phyloP scores from a whole-genome alignment of 2,797 vertebrate genomes.

The Scleropages formosus region DNA sequence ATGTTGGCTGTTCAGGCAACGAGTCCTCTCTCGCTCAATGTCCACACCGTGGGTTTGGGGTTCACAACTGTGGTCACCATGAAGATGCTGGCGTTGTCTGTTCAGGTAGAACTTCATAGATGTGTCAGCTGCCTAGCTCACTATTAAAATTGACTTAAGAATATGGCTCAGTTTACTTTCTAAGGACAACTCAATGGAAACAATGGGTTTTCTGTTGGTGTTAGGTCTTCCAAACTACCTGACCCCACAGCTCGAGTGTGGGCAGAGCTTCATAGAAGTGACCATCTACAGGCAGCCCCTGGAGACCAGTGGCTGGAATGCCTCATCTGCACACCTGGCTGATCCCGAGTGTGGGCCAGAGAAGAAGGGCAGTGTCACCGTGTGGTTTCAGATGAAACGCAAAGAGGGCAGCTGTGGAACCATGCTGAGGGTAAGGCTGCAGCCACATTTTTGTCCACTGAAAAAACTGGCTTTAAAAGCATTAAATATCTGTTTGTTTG shows the following conservation, averaged over 20 bases:
- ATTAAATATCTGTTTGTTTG: neutral
- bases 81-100: too few species aligned
- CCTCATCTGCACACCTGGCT: slow-evolving; percentile 54
- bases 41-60: too few species aligned
- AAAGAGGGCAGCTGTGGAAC: slow-evolving; percentile 54
- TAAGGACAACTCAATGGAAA: too few species aligned
- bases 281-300: slow-evolving; percentile 30
- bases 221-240: too few species aligned
- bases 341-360: slow-evolving; percentile 40
- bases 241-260: slow-evolving; percentile 47
- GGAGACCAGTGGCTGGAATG: slow-evolving; percentile 40
- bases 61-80: too few species aligned
- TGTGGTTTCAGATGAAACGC: slow-evolving; percentile 57
- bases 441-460: neutral
- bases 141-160: too few species aligned
- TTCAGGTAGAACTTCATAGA: too few species aligned
- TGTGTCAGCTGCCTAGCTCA: too few species aligned
- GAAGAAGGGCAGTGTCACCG: neutral
- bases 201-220: too few species aligned
- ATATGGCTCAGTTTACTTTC: too few species aligned
- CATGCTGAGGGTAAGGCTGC: slow-evolving; percentile 47
- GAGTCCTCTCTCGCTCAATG: too few species aligned
- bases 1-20: too few species aligned
- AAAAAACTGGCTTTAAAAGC: neutral
- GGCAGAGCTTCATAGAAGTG: slow-evolving; percentile 41